Base-by-base conservation (phyloP, 2,888 invertebrate genomes). In the Cistogaster globosa region DNA sequence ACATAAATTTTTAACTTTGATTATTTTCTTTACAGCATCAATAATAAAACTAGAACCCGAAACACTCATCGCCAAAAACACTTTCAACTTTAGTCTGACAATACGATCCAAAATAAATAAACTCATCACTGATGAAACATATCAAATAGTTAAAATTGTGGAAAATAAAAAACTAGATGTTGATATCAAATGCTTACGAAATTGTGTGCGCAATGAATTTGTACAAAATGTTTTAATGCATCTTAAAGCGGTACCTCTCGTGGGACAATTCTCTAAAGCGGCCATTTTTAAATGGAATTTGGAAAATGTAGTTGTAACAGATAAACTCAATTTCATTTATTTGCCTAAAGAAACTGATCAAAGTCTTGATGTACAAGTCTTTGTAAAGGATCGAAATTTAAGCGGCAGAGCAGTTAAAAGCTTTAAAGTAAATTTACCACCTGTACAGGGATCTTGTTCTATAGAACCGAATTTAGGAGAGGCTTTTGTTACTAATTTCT, bases 401-500 rank as follows among this genome's bases (percentile, higher is more conserved):
- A 67, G 5, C 6, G 86, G 84, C 0, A 78, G 9, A 22, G 42
- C 48, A n/a, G 2, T 20, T 12, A 71, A 87, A 0, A 77, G 51
- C 20, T 74, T 88, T 0, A 38, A 18, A 5, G 45, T 72, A 1
- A 89, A 89, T 65, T 48, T n/a, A 9, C 85, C 88, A 6, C 89
- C 89, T 1, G 16, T 2, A 0, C 76, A 74, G 6, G 89, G 89
- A 9, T 32, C 9, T 0, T 89, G 89, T 20, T 51, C 42, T 0
- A 78, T 88, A 6, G 20, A 65, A 2, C 89, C 89, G 0, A 42
- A 7, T 0, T 36, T 4, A 7, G 89, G 89, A 5, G 65, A 76
- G 0, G 88, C 87, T n/a, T 88, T 86, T 32, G 36, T 83, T 26
- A 89, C 89, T 0, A 55, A 86, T 11, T 89, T 89, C n/a, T 45